Conservation (phyloP, 1,140 invertebrate species). For the Eueides isabella region DNA sequence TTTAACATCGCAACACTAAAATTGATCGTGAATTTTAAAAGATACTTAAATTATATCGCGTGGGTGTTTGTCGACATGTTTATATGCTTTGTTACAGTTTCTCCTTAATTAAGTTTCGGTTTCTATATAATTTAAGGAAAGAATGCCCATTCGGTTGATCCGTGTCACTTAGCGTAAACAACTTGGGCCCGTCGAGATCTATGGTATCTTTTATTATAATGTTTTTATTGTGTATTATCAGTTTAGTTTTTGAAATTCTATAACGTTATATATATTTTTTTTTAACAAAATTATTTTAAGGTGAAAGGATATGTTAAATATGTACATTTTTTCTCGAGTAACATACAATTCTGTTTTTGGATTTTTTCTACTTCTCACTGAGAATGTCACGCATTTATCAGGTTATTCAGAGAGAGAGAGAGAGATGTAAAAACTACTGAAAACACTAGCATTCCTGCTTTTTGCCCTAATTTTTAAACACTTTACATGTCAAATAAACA, state of each 20-base stretch:
- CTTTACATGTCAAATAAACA: too few relatives aligned
- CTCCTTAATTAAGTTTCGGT: constrained; percentile 46
- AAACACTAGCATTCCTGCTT: too few relatives aligned
- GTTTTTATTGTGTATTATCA: not conserved
- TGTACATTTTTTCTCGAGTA: too few relatives aligned
- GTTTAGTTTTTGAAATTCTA: not conserved
- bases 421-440: too few relatives aligned
- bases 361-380: too few relatives aligned
- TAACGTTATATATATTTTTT: too few relatives aligned
- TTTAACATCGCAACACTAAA: constrained; percentile 40
- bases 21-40: constrained; percentile 48
- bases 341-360: too few relatives aligned
- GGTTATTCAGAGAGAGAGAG: too few relatives aligned
- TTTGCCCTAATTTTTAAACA: too few relatives aligned
- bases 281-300: too few relatives aligned
- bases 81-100: constrained; percentile 52
- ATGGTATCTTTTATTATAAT: not conserved
- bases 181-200: not conserved
- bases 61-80: constrained; percentile 48
- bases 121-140: constrained; percentile 36
- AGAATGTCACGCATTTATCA: too few relatives aligned
- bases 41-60: constrained; percentile 44
- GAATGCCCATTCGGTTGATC: constrained; percentile 31
- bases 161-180: constrained; percentile 12
- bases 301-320: too few relatives aligned